phyloP scores from a whole-genome alignment of 2,888 invertebrate species.

The Epinotia demarniana region DNA sequence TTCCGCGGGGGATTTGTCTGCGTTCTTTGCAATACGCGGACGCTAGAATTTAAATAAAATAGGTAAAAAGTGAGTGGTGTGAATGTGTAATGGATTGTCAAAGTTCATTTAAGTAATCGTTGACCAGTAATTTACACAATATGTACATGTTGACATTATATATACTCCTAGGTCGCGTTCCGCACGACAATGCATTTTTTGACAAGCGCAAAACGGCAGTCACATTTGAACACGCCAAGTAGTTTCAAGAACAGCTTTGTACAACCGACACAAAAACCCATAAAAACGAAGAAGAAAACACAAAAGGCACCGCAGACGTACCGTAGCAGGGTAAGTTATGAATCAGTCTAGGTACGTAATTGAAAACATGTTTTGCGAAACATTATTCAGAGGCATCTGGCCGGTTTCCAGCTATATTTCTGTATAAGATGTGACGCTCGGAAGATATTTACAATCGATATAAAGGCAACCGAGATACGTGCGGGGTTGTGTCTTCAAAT shows the following conservation, averaged over 20 bases:
- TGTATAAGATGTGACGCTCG: slow-evolving; percentile 40
- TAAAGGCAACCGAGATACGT: slow-evolving; percentile 21
- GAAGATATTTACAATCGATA: slow-evolving; percentile 38
- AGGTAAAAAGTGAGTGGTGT: too few relatives aligned
- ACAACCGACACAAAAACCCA: slow-evolving; percentile 5
- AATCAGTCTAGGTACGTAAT: slow-evolving; percentile 39
- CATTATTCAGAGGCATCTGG: slow-evolving; percentile 44
- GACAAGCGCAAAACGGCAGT: slow-evolving; percentile 14
- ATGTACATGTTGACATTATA: too few relatives aligned
- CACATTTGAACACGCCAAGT: slow-evolving; percentile 9
- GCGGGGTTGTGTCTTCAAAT: slow-evolving; percentile 16
- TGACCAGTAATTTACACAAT: too few relatives aligned
- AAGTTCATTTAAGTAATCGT: too few relatives aligned
- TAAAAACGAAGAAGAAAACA: slow-evolving; percentile 10
- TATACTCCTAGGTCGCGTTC: slow-evolving; percentile 28
- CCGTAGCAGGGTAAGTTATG: slow-evolving; percentile 34
- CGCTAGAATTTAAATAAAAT: too few relatives aligned
- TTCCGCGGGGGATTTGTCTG: too few relatives aligned
- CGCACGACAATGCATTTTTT: slow-evolving; percentile 29
- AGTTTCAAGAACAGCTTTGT: background rate
- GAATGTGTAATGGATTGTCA: too few relatives aligned
- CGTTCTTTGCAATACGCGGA: too few relatives aligned
- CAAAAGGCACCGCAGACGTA: slow-evolving; percentile 32
- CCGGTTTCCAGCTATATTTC: slow-evolving; percentile 35
- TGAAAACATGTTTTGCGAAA: slow-evolving; percentile 45